Percentiles rank a stretch among this genome's conserved stretches.
Conservation (phyloP, 2,888 invertebrate genomes). For the Osedax frankpressi region DNA sequence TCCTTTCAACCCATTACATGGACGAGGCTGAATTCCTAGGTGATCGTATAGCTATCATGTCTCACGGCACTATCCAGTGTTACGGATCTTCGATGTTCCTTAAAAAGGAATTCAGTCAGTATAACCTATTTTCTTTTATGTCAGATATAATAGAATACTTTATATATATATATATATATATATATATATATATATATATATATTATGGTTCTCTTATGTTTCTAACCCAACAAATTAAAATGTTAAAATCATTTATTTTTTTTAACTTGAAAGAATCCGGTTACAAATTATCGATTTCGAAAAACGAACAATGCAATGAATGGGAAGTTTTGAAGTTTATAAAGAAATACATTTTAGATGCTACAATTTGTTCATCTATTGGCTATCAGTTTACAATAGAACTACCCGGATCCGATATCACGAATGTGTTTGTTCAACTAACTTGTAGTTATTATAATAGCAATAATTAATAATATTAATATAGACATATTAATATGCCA, state of each 20-base stretch:
- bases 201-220: too few species aligned
- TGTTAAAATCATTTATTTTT: too few species aligned
- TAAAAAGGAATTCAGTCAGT: slow-evolving; percentile 64
- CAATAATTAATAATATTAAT: too few species aligned
- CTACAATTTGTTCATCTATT: neutral
- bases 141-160: too few species aligned
- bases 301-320: neutral
- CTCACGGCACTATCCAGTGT: slow-evolving; percentile 65
- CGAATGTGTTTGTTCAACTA: neutral
- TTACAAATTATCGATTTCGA: neutral
- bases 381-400: neutral
- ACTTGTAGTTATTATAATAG: too few species aligned
- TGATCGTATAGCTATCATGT: slow-evolving; percentile 76
- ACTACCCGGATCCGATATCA: neutral
- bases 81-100: slow-evolving; percentile 62
- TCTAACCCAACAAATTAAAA: too few species aligned
- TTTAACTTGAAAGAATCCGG: neutral
- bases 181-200: too few species aligned
- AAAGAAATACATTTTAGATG: neutral
- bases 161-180: neutral
- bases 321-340: neutral
- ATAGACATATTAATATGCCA: too few species aligned
- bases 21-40: slow-evolving; percentile 78
- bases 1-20: slow-evolving; percentile 71
- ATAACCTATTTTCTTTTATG: too few species aligned